Conservation (phyloP, 2,888 invertebrate genomes). For the Lasioglossum calceatum region DNA sequence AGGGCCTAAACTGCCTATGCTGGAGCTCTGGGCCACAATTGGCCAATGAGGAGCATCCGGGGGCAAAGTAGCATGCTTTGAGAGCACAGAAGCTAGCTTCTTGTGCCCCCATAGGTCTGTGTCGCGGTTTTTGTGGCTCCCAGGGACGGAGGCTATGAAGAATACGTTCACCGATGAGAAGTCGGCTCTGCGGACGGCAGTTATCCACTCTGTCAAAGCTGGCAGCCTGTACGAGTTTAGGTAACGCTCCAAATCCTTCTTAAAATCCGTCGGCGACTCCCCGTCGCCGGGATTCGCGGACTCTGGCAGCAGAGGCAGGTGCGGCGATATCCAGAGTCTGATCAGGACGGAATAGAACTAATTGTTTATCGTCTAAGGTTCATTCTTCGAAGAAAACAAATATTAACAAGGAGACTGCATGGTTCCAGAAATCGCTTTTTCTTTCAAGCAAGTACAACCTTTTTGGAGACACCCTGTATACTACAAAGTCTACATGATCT, state of each 20-base stretch:
- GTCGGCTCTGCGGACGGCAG: conserved; percentile 91
- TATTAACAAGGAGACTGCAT: not conserved
- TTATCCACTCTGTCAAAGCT: conserved; percentile 90
- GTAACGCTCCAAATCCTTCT: conserved; percentile 91
- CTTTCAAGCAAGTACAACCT: no score
- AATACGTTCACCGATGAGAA: conserved; percentile 93
- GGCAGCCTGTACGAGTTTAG: conserved; percentile 90
- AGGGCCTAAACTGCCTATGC: conserved; percentile 94
- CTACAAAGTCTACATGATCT: no score
- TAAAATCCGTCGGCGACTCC: conserved; percentile 94
- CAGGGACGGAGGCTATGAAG: conserved; percentile 94
- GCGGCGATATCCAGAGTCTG: conserved; percentile 95
- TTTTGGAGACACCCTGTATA: no score
- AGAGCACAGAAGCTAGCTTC: conserved; percentile 84
- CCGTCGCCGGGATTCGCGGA: conserved; percentile 86
- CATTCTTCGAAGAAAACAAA: conserved; percentile 5
- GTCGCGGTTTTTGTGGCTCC: conserved; percentile 88
- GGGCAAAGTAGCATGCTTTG: conserved; percentile 87
- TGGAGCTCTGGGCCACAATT: conserved; percentile 94
- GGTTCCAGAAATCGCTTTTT: no score
- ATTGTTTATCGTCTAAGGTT: conserved; percentile 27
- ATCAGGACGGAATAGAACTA: conserved; percentile 65
- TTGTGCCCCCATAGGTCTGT: conserved; percentile 87
- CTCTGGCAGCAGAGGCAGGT: conserved; percentile 88
- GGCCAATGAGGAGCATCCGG: conserved; percentile 87